These are phyloP conservation scores for Rhingia rostrata DNA, from an alignment of 2,888 invertebrate genomes.

Conservation along the genomic window DNA sequence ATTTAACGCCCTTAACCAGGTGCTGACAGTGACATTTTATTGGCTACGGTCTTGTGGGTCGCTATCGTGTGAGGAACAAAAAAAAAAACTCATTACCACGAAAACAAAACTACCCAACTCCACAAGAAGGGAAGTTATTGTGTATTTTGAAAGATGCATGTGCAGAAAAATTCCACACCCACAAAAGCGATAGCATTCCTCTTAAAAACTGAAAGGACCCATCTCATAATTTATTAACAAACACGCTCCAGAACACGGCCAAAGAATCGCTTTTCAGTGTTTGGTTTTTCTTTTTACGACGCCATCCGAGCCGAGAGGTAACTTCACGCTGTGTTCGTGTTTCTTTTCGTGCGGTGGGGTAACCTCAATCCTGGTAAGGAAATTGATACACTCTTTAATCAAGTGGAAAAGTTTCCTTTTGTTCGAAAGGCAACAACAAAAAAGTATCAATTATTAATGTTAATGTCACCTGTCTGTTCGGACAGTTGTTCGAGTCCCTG, in stretches of 20 bases:
- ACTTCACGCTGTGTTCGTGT: slow-evolving; percentile 8
- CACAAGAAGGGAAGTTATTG: slow-evolving; percentile 33
- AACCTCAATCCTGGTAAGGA: slow-evolving; percentile 59
- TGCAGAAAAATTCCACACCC: background rate
- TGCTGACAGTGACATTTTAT: slow-evolving; percentile 63
- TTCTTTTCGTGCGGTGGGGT: background rate
- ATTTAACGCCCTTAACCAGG: slow-evolving; percentile 60
- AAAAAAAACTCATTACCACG: slow-evolving; percentile 33
- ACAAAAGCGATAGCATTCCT: slow-evolving; percentile 31
- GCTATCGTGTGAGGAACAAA: slow-evolving; percentile 16
- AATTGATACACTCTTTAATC: slow-evolving; percentile 73
- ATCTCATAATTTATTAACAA: slow-evolving; percentile 72
- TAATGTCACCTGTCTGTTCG: slow-evolving; percentile 73
- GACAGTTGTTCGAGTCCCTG: slow-evolving; percentile 57
- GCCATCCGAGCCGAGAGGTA: slow-evolving; percentile 5
- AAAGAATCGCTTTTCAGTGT: slow-evolving; percentile 28
- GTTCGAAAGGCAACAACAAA: slow-evolving; percentile 48
- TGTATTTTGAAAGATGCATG: slow-evolving; percentile 19
- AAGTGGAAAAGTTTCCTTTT: slow-evolving; percentile 64
- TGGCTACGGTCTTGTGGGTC: slow-evolving; percentile 11
- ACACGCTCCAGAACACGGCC: slow-evolving; percentile 46
- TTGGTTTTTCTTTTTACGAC: slow-evolving; percentile 52
- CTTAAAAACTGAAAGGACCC: slow-evolving; percentile 31
- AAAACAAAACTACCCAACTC: slow-evolving; percentile 29
- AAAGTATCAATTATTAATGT: slow-evolving; percentile 71